phyloP scores from a whole-genome alignment of 2,113 vertebrate species.

The Delphinapterus leucas region DNA sequence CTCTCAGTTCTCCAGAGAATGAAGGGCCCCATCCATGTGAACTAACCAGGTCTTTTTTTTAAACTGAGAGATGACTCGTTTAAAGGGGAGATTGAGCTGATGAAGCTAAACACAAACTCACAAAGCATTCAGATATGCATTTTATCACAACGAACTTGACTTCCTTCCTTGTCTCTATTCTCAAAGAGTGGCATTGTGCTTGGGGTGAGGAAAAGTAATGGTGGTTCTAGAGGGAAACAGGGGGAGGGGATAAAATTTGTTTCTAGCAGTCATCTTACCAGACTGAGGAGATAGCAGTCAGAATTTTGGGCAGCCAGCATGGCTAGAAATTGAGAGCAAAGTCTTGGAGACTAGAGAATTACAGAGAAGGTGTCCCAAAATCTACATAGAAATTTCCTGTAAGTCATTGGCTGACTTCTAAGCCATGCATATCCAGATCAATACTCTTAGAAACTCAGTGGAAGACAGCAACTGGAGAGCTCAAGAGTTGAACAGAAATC shows the following conservation, averaged over 20 bases:
- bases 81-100: background rate
- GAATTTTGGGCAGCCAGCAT: background rate
- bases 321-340: constrained; percentile 3
- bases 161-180: background rate
- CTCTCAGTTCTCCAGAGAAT: background rate
- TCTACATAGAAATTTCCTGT: background rate
- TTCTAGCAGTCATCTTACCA: background rate
- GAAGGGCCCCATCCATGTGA: background rate
- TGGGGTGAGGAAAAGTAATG: background rate
- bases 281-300: background rate
- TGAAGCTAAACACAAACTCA: constrained; percentile 25
- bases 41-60: background rate
- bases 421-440: background rate
- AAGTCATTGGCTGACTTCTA: background rate
- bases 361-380: background rate
- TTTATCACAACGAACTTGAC: background rate
- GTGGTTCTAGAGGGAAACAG: background rate
- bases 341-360: background rate
- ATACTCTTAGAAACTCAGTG: background rate
- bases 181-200: background rate
- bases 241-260: background rate
- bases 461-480: background rate
- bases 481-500: background rate
- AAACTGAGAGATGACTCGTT: background rate
- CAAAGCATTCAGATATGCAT: background rate